Evolutionary conservation across 2,797 vertebrate species (phyloP).

Genomic region (Xyrichtys novacula): DNA sequence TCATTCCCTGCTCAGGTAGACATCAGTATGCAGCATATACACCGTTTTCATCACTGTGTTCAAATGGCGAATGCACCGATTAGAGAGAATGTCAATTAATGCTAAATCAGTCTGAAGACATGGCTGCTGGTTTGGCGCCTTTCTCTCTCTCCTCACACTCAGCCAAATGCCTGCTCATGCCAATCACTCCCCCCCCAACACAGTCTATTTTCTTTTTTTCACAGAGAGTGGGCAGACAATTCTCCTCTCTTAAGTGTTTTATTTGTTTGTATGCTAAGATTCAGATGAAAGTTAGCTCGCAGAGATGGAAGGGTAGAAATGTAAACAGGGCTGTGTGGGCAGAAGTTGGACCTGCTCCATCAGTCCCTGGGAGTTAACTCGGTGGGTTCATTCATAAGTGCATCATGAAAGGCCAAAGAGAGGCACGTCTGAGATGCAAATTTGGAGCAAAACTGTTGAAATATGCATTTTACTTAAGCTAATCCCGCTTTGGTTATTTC

Average conservation of each 20-base stretch:
- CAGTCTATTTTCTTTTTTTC: neutral
- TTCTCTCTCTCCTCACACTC: neutral
- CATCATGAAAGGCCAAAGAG: constrained; percentile 19
- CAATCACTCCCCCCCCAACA: constrained; percentile 5
- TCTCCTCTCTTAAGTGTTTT: constrained; percentile 37
- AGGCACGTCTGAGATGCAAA: constrained; percentile 64
- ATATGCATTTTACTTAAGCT: constrained; percentile 72
- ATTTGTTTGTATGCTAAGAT: constrained; percentile 59
- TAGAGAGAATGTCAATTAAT: constrained; percentile 67
- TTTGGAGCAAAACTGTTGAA: constrained; percentile 61
- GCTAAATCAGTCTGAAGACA: constrained; percentile 60
- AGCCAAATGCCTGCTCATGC: constrained; percentile 34
- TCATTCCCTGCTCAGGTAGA: constrained; percentile 14
- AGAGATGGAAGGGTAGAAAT: neutral
- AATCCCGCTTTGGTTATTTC: constrained; percentile 61
- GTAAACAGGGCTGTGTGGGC: constrained; percentile 15
- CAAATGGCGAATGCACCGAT: constrained; percentile 56
- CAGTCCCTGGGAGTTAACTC: constrained; percentile 26
- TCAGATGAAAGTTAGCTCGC: constrained; percentile 27
- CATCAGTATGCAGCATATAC: constrained; percentile 48
- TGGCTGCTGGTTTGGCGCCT: constrained; percentile 17
- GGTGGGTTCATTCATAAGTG: constrained; percentile 13
- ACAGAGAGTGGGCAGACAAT: constrained; percentile 30
- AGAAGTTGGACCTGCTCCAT: constrained; percentile 14
- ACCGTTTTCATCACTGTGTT: constrained; percentile 47